These are phyloP conservation scores for Neogobius melanostomus DNA, from an alignment of 2,113 vertebrate genomes.

Conservation along the genomic window DNA sequence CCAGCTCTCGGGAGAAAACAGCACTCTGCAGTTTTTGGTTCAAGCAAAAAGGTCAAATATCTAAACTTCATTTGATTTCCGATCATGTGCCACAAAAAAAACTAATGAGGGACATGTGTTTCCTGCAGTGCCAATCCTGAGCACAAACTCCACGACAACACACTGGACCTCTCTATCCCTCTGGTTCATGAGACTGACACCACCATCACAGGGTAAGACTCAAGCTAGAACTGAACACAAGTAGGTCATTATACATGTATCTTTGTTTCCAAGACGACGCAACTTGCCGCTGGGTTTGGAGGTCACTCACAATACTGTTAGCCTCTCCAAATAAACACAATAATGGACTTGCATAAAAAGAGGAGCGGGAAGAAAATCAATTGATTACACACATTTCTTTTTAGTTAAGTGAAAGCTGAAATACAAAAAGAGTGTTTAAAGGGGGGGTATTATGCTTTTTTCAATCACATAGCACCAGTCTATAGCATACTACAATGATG, in stretches of 20 bases:
- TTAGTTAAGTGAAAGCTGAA: no score
- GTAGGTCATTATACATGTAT: neutral
- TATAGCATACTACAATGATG: no score
- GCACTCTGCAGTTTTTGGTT: slow-evolving; percentile 85
- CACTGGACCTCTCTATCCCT: slow-evolving; percentile 82
- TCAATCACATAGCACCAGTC: no score
- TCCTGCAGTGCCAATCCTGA: slow-evolving; percentile 87
- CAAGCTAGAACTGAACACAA: neutral
- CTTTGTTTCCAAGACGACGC: neutral
- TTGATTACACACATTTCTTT: no score
- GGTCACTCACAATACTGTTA: no score
- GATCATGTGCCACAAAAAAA: neutral
- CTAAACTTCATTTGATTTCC: neutral
- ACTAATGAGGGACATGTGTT: slow-evolving; percentile 5
- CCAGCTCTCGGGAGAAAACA: slow-evolving; percentile 89
- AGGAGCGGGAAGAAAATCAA: no score
- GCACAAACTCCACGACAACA: slow-evolving; percentile 86
- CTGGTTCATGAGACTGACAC: slow-evolving; percentile 94
- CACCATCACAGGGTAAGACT: slow-evolving; percentile 87
- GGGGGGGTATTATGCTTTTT: no score
- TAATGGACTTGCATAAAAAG: no score
- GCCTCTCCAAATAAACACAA: no score
- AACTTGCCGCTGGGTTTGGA: no score
- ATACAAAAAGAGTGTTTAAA: no score
- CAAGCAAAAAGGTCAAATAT: slow-evolving; percentile 88